Conservation (phyloP, 2,888 invertebrate species). For the Anaspis maculata region DNA sequence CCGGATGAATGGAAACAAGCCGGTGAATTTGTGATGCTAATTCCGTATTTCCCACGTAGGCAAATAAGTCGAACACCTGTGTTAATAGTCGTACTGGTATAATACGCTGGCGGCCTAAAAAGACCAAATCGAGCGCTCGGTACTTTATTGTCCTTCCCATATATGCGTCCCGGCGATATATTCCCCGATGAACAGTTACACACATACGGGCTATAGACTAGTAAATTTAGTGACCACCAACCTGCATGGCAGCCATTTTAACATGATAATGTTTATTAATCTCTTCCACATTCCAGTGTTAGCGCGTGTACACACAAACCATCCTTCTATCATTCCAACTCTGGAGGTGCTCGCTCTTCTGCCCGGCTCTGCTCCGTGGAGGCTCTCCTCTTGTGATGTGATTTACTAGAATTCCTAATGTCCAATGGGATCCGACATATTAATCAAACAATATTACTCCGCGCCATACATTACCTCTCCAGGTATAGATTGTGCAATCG, state of each 20-base stretch:
- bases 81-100: slow-evolving; percentile 16
- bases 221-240: slow-evolving; percentile 27
- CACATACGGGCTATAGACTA: slow-evolving; percentile 18
- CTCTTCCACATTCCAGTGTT: slow-evolving; percentile 17
- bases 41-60: slow-evolving; percentile 17
- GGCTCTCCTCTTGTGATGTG: slow-evolving; percentile 14
- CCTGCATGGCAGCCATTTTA: slow-evolving; percentile 22
- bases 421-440: slow-evolving; percentile 23
- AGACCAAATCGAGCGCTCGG: slow-evolving; percentile 18
- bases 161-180: slow-evolving; percentile 15
- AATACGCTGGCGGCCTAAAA: slow-evolving; percentile 9
- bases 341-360: too few relatives aligned
- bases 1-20: not conserved
- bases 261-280: slow-evolving; percentile 28
- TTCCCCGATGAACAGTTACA: slow-evolving; percentile 20
- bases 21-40: slow-evolving; percentile 19
- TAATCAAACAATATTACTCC: slow-evolving; percentile 24
- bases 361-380: too few relatives aligned
- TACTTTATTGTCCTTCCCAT: slow-evolving; percentile 20
- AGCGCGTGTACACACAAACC: slow-evolving; percentile 11
- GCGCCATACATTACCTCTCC: slow-evolving; percentile 22
- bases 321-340: too few relatives aligned
- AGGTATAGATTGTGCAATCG: slow-evolving; percentile 26
- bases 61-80: slow-evolving; percentile 22
- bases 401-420: slow-evolving; percentile 22